Conservation (phyloP, 2,888 invertebrate species). For the Hypomecis atomaria region DNA sequence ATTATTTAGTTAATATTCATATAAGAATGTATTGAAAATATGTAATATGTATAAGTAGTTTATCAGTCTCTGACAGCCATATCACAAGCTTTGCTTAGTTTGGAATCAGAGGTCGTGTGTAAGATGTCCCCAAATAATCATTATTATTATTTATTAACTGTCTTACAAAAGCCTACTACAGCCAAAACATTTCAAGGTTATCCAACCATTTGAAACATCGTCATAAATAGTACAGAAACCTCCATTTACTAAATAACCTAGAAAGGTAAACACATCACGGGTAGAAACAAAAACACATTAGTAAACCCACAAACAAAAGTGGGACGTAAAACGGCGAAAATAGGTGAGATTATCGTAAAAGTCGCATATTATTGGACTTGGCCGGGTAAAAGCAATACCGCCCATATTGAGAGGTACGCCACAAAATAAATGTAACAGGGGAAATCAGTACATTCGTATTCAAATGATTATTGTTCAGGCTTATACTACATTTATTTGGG, state of each 20-base stretch:
- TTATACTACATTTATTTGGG: constrained; percentile 78
- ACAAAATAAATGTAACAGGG: constrained; percentile 47
- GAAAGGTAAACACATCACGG: constrained; percentile 7
- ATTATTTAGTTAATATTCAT: no score
- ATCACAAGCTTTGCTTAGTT: no score
- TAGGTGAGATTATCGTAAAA: constrained; percentile 53
- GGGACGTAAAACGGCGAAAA: constrained; percentile 41
- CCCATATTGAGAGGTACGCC: constrained; percentile 50
- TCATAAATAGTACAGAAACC: not conserved
- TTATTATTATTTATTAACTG: no score
- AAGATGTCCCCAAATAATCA: no score
- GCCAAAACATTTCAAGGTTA: no score
- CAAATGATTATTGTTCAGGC: constrained; percentile 81
- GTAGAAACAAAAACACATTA: constrained; percentile 29
- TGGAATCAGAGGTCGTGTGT: no score
- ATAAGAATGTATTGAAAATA: no score
- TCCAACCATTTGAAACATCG: not conserved
- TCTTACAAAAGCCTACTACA: no score
- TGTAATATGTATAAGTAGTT: no score
- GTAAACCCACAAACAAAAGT: constrained; percentile 42
- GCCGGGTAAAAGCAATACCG: constrained; percentile 45
- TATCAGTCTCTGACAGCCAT: no score
- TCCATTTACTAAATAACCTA: not conserved
- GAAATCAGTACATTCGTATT: constrained; percentile 81
- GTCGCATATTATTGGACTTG: constrained; percentile 44